A percentile compares a stretch with the other conserved stretches of the same genome.
Conservation (phyloP, 2,113 vertebrate genomes). For the Gnathonemus longibarbis region DNA sequence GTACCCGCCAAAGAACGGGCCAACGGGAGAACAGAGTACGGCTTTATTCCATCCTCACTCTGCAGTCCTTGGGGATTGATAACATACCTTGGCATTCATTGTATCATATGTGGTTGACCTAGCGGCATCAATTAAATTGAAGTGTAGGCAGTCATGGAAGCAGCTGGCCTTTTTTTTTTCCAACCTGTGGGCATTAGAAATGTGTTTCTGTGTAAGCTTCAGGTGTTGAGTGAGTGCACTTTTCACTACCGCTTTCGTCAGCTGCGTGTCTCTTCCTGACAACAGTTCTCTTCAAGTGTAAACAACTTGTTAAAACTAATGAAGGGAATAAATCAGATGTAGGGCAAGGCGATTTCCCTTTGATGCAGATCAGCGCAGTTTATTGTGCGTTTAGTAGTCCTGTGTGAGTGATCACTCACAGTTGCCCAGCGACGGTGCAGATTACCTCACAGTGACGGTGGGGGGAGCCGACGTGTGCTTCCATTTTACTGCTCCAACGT, state of each 20-base stretch:
- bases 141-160: neutral
- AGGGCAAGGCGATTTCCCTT: neutral
- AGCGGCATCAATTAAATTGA: neutral
- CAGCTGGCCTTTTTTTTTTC: neutral
- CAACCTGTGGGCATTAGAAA: neutral
- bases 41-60: constrained; percentile 1
- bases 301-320: constrained; percentile 9
- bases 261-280: neutral
- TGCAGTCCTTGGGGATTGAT: neutral
- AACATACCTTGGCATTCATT: neutral
- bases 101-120: neutral
- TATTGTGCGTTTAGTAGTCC: neutral
- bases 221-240: neutral
- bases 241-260: neutral
- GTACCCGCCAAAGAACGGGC: constrained; percentile 55
- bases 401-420: neutral
- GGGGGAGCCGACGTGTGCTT: constrained; percentile 44
- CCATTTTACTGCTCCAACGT: constrained; percentile 41
- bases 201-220: neutral
- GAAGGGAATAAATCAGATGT: neutral
- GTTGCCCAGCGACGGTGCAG: neutral
- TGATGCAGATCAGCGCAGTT: neutral
- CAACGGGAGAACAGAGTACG: constrained; percentile 61
- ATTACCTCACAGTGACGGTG: constrained; percentile 25
- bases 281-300: neutral